Evolutionary conservation across 2,113 vertebrate species (phyloP).

Genomic region (Phrynocephalus versicolor): DNA sequence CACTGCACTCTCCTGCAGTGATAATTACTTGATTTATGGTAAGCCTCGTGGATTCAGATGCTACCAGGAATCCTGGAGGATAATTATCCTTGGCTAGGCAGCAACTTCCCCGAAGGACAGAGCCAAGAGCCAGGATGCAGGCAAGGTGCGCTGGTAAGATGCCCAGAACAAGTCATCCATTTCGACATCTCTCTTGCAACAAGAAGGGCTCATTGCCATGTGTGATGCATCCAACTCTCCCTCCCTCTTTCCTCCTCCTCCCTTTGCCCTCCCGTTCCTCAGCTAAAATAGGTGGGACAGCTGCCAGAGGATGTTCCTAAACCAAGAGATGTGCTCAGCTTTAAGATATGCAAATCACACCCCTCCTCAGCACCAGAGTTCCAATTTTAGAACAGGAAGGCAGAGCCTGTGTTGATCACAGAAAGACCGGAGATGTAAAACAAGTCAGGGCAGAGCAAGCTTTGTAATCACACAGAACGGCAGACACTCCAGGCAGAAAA

Average conservation of each 20-base stretch:
- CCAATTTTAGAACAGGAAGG: neutral
- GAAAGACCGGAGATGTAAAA: neutral
- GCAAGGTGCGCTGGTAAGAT: slow-evolving; percentile 14
- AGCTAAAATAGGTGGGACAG: slow-evolving; percentile 33
- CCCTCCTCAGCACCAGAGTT: slow-evolving; percentile 3
- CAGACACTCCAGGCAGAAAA: neutral
- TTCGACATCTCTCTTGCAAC: slow-evolving; percentile 35
- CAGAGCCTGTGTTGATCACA: neutral
- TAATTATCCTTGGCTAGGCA: slow-evolving; percentile 28
- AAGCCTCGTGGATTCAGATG: no score
- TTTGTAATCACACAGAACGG: neutral
- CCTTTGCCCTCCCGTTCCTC: slow-evolving; percentile 5
- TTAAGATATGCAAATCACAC: slow-evolving; percentile 38
- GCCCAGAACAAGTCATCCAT: slow-evolving; percentile 27
- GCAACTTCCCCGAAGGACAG: slow-evolving; percentile 17
- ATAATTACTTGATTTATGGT: rapidly evolving
- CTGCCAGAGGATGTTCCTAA: slow-evolving; percentile 30
- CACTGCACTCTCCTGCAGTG: neutral
- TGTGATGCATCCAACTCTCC: slow-evolving; percentile 4
- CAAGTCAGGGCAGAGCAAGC: neutral
- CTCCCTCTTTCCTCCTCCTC: neutral
- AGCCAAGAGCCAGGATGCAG: neutral
- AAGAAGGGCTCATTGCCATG: neutral
- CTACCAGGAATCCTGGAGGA: neutral
- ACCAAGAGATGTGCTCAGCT: slow-evolving; percentile 38